Percentiles rank a stretch among this genome's conserved stretches.
These are phyloP conservation scores for Druon quercuslanigerum DNA, from an alignment of 1,140 invertebrate genomes.

Conservation along the genomic window DNA sequence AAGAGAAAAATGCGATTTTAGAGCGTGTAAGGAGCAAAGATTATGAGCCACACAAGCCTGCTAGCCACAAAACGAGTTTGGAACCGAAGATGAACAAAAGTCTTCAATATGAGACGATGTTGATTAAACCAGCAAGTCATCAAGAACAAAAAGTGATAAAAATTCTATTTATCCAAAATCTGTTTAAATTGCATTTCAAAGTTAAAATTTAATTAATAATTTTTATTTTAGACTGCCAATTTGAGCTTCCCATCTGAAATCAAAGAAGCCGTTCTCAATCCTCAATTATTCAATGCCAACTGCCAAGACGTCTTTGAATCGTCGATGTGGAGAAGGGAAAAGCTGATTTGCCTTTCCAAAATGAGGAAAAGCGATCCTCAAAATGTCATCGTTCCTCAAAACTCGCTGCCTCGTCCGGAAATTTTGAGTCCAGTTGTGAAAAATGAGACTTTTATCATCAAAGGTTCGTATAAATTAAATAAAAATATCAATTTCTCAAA, in stretches of 20 bases:
- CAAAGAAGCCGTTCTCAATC: slow-evolving; percentile 53
- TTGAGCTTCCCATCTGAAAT: slow-evolving; percentile 44
- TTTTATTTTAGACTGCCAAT: slow-evolving; percentile 46
- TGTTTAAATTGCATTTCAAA: too few species aligned
- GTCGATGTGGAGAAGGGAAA: slow-evolving; percentile 63
- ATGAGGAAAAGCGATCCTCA: slow-evolving; percentile 46
- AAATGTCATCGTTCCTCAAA: slow-evolving; percentile 13
- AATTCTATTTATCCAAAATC: background rate
- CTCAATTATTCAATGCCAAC: slow-evolving; percentile 53
- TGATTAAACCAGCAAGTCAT: slow-evolving; percentile 40
- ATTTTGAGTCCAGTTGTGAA: slow-evolving; percentile 24
- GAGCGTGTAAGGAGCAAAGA: slow-evolving; percentile 47
- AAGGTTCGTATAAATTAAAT: slow-evolving; percentile 16
- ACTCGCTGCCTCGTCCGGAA: background rate
- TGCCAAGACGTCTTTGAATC: slow-evolving; percentile 60
- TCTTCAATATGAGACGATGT: slow-evolving; percentile 40
- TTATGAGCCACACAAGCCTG: slow-evolving; percentile 62
- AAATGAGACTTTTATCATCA: slow-evolving; percentile 46
- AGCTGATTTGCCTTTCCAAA: slow-evolving; percentile 61
- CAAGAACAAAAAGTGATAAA: slow-evolving; percentile 44
- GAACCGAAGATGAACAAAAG: slow-evolving; percentile 57
- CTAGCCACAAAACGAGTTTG: slow-evolving; percentile 62
- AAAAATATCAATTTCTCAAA: too few species aligned
- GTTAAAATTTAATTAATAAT: too few species aligned
- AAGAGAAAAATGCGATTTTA: slow-evolving; percentile 41